These are phyloP conservation scores for Danaus plexippus DNA, from an alignment of 1,140 invertebrate genomes.

Conservation along the genomic window DNA sequence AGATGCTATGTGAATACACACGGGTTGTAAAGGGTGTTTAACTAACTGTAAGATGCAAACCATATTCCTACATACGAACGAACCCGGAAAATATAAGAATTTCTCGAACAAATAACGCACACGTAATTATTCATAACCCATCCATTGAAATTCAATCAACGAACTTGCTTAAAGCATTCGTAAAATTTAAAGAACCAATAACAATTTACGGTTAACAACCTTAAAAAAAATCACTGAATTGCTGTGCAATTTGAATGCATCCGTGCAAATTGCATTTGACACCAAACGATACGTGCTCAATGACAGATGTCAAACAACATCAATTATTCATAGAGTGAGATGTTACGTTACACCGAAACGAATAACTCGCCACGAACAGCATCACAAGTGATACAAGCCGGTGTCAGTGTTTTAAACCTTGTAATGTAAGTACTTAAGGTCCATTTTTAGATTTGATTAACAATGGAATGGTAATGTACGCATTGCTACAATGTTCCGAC, in stretches of 20 bases:
- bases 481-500: conserved; percentile 43
- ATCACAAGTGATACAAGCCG: conserved; percentile 39
- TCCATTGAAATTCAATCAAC: too few relatives aligned
- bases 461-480: conserved; percentile 6
- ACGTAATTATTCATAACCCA: too few relatives aligned
- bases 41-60: too few relatives aligned
- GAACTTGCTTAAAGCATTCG: too few relatives aligned
- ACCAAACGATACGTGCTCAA: conserved; percentile 3
- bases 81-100: too few relatives aligned
- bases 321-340: conserved; percentile 45
- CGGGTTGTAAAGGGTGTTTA: too few relatives aligned
- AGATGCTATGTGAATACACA: too few relatives aligned
- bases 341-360: conserved; percentile 51
- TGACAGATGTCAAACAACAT: conserved; percentile 46
- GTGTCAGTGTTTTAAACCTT: conserved; percentile 5
- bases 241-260: background rate
- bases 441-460: conserved; percentile 5
- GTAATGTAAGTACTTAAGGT: background rate
- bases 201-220: too few relatives aligned
- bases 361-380: conserved; percentile 47
- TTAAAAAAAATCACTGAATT: too few relatives aligned
- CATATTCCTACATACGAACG: too few relatives aligned
- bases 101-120: too few relatives aligned
- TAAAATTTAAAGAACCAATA: too few relatives aligned
- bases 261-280: conserved; percentile 6